Conservation (phyloP, 2,888 invertebrate genomes). For the Epistrophe eligans region DNA sequence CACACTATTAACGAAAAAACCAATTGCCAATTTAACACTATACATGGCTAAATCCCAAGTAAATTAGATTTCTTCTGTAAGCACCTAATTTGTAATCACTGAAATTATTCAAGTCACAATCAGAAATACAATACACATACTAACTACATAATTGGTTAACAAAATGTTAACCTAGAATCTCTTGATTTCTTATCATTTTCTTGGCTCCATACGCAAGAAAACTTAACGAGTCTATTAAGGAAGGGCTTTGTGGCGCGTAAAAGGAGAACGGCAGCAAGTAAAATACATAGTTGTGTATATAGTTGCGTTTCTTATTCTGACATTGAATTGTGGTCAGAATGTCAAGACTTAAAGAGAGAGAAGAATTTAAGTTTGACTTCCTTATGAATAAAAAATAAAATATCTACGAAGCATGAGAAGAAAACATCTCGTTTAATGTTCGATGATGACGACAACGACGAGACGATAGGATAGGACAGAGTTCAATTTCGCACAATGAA, state of each 20-base stretch:
- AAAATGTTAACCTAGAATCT: neutral
- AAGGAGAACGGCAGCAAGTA: neutral
- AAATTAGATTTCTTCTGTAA: conserved; percentile 17
- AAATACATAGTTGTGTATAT: neutral
- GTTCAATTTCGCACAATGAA: conserved; percentile 22
- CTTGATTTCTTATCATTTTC: neutral
- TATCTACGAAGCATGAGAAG: neutral
- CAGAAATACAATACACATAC: neutral
- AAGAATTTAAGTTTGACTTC: neutral
- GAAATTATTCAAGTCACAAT: conserved; percentile 40
- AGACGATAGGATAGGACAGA: neutral
- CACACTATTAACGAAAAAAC: neutral
- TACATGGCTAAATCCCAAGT: conserved; percentile 15
- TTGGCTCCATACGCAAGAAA: neutral
- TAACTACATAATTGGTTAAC: conserved; percentile 5
- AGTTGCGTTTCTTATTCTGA: neutral
- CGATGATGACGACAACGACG: neutral
- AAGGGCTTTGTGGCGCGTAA: conserved; percentile 1
- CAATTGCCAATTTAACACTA: neutral
- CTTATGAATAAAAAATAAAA: conserved; percentile 4
- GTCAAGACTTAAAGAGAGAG: neutral
- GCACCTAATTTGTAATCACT: conserved; percentile 29
- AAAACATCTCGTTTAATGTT: neutral
- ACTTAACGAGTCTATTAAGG: neutral
- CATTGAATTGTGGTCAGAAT: conserved; percentile 21